A percentile compares a stretch with the other conserved stretches of the same genome.
These are phyloP conservation scores for Daboia siamensis DNA, from an alignment of 2,113 vertebrate genomes.

Conservation along the genomic window DNA sequence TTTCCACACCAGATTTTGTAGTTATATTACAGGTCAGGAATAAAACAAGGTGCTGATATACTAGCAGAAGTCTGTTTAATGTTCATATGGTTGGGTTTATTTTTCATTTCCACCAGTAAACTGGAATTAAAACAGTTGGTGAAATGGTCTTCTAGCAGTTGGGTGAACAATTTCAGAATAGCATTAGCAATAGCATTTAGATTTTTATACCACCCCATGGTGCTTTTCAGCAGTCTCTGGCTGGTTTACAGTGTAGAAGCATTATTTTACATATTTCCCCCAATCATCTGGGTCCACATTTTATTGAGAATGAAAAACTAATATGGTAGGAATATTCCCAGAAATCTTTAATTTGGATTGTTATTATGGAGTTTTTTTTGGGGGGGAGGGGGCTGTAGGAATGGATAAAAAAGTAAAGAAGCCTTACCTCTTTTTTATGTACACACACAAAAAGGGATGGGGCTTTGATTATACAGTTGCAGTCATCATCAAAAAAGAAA, in stretches of 20 bases:
- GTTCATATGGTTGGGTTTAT: no score
- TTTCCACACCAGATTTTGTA: neutral
- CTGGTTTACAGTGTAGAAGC: neutral
- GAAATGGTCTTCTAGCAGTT: slow-evolving; percentile 22
- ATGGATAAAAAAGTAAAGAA: no score
- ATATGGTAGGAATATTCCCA: neutral
- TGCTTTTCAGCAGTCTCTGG: neutral
- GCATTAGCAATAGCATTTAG: no score
- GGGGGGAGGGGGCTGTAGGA: no score
- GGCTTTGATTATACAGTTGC: neutral
- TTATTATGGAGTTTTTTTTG: neutral
- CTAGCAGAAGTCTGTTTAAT: no score
- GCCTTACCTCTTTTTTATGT: no score
- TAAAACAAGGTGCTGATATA: no score
- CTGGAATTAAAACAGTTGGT: slow-evolving; percentile 37
- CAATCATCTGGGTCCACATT: neutral
- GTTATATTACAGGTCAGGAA: no score
- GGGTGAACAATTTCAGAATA: no score
- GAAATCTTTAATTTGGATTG: neutral
- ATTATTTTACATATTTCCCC: neutral
- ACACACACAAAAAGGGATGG: neutral
- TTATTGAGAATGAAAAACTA: neutral
- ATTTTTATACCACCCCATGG: no score
- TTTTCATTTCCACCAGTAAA: slow-evolving; percentile 16
- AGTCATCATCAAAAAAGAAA: no score